Base-by-base conservation (phyloP, 2,888 invertebrate species). In the Drosophila subquinaria region DNA sequence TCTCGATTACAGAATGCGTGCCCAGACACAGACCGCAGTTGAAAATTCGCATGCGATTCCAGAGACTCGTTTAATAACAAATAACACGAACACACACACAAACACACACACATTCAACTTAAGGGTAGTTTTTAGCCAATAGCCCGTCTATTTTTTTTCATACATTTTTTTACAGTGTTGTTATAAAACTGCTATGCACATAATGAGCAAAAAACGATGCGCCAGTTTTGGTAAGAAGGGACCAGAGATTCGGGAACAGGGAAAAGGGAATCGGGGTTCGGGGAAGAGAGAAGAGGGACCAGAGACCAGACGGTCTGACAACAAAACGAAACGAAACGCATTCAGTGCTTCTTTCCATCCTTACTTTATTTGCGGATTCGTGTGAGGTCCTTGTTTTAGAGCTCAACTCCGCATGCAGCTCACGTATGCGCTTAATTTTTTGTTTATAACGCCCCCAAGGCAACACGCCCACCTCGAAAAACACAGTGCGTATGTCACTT, bases 371-470 rank as follows among this genome's bases (percentile, higher is more conserved):
- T 42, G 42, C 2, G 38, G 42, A 10, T 15, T 63, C 63, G 57
- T 68, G 52, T 76, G 77, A 60, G 77, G 62, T 77, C 77, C 76
- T 64, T 53, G 53, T 45, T 51, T 42, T 42, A 35, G 68, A 53
- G 40, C 42, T 55, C 15, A 20, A 30, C 52, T 57, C 40, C 33
- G 66, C 62, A 89, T 84, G 85, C 88, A 81, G 48, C 76, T 73
- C 86, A 87, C 89, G 86, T 87, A 73, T 82, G 75, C 81, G 89
- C 75, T 88, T 89, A 84, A 88, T 89, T 87, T 87, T 88, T 86
- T 86, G 88, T 89, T 87, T 85, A 79, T 88, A 73, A 73, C 83
- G 56, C 81, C 69, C 51, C 61, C 59, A 73, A 69, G 70, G 47
- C 59, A 56, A 56, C 59, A 52, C 52, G 67, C 68, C 66, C 65